These are phyloP conservation scores for Drosophila elegans DNA, from an alignment of 1,140 invertebrate genomes.

Conservation along the genomic window DNA sequence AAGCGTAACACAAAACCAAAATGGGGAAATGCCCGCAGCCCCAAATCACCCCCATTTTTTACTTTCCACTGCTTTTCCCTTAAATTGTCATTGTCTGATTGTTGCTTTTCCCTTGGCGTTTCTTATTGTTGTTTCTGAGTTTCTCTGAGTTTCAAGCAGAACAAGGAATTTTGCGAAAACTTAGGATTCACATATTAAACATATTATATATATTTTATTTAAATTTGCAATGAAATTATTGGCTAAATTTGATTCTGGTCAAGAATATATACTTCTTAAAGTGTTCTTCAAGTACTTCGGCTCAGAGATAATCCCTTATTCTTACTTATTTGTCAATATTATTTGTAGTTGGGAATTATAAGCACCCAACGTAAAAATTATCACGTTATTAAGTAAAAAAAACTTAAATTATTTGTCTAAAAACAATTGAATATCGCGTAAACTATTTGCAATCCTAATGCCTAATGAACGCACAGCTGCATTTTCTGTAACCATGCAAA, in stretches of 20 bases:
- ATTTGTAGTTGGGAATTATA: no score
- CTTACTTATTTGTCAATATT: no score
- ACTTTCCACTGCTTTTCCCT: neutral
- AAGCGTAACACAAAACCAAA: conserved; percentile 81
- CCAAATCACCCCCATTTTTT: conserved; percentile 20
- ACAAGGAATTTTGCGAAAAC: neutral
- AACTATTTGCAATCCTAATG: no score
- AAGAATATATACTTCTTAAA: no score
- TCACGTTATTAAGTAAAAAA: no score
- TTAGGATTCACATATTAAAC: neutral
- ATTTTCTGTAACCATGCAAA: neutral
- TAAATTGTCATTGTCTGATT: conserved; percentile 46
- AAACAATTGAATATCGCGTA: no score
- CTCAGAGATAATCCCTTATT: no score
- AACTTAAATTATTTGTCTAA: no score
- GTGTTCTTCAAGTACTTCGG: no score
- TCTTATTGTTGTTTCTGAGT: neutral
- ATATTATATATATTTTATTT: neutral
- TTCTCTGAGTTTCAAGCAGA: neutral
- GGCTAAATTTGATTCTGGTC: no score
- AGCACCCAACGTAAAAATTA: no score
- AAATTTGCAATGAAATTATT: neutral
- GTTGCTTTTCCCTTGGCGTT: conserved; percentile 38
- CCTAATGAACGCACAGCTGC: no score
- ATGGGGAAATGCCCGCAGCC: conserved; percentile 48